These are phyloP conservation scores for Agonopterix subpropinquella DNA, from an alignment of 2,888 invertebrate genomes.

Conservation along the genomic window DNA sequence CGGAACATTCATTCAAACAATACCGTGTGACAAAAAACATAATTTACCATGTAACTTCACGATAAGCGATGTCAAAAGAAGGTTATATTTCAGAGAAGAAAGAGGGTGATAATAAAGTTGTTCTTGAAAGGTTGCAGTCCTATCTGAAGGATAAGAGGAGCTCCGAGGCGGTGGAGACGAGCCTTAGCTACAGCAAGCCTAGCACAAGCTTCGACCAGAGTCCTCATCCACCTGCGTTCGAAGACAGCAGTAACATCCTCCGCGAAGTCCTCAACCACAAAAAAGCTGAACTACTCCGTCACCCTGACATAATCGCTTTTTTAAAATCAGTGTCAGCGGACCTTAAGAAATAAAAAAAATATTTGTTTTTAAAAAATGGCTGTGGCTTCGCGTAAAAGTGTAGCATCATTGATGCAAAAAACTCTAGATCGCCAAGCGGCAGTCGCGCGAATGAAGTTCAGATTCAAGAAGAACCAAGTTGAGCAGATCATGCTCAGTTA, in stretches of 20 bases:
- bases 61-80: slow-evolving; percentile 64
- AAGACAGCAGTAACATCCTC: slow-evolving; percentile 59
- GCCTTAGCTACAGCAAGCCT: slow-evolving; percentile 47
- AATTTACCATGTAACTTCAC: slow-evolving; percentile 26
- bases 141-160: slow-evolving; percentile 67
- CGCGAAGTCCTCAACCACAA: slow-evolving; percentile 66
- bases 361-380: slow-evolving; percentile 39
- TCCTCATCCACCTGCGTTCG: slow-evolving; percentile 31
- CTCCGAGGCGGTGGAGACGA: slow-evolving; percentile 43
- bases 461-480: slow-evolving; percentile 59
- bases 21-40: neutral
- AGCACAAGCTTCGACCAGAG: slow-evolving; percentile 56
- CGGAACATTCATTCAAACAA: neutral
- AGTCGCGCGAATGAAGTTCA: slow-evolving; percentile 51
- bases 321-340: slow-evolving; percentile 56
- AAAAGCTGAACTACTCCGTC: slow-evolving; percentile 60
- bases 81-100: slow-evolving; percentile 68
- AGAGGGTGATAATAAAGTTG: slow-evolving; percentile 67
- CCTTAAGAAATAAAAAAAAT: slow-evolving; percentile 43
- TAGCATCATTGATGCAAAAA: slow-evolving; percentile 62
- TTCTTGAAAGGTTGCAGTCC: slow-evolving; percentile 63
- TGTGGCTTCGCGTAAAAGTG: slow-evolving; percentile 50
- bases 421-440: slow-evolving; percentile 57
- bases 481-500: slow-evolving; percentile 57
- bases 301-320: slow-evolving; percentile 63